phyloP scores from a whole-genome alignment of 2,888 invertebrate genomes.

The Pyrrhia umbra region DNA sequence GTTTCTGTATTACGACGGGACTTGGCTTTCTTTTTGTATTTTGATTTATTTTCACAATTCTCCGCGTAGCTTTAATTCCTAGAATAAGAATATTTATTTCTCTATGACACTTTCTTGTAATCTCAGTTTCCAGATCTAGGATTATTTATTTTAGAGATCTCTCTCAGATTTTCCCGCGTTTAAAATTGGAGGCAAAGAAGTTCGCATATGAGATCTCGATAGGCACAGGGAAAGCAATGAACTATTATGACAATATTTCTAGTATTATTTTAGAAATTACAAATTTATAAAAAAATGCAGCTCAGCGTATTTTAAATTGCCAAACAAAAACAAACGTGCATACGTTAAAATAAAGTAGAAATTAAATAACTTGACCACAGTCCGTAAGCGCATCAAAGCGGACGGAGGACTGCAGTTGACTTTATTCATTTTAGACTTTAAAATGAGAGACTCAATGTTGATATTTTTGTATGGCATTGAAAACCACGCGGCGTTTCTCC shows the following conservation, averaged over 20 bases:
- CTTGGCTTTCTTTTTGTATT: slow-evolving; percentile 35
- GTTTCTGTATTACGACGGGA: slow-evolving; percentile 34
- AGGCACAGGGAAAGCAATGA: too few relatives aligned
- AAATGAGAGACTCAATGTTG: background rate
- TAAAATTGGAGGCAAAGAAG: background rate
- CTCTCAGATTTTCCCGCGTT: slow-evolving; percentile 7
- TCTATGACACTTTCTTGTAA: slow-evolving; percentile 46
- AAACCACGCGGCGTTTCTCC: background rate
- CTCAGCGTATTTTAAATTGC: background rate
- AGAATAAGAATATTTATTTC: slow-evolving; percentile 49
- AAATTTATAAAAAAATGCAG: background rate
- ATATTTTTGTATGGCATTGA: background rate
- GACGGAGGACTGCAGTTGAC: background rate
- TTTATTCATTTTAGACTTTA: background rate
- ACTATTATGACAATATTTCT: background rate
- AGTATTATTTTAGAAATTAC: background rate
- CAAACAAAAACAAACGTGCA: background rate
- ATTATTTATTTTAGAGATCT: slow-evolving; percentile 58
- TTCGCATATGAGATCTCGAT: background rate
- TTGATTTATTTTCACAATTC: slow-evolving; percentile 54
- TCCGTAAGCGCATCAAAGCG: background rate
- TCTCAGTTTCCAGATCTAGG: slow-evolving; percentile 60
- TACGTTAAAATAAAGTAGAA: background rate
- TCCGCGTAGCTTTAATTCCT: slow-evolving; percentile 46
- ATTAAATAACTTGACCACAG: background rate